These are phyloP conservation scores for Megalopta genalis DNA, from an alignment of 1,140 invertebrate species.

Conservation along the genomic window DNA sequence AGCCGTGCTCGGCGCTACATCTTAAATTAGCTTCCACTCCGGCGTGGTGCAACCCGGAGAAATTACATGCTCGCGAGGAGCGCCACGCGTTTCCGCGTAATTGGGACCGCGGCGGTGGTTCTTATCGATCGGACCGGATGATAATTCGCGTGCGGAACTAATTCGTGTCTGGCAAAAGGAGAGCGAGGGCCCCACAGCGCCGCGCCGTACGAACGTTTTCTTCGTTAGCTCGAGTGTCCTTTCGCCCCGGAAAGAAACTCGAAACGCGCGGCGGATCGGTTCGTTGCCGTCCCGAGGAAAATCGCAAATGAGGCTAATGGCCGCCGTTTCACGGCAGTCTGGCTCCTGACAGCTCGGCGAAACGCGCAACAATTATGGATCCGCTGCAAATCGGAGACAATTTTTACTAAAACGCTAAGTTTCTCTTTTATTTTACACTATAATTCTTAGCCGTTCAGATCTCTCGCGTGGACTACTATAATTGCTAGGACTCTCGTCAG, in stretches of 20 bases:
- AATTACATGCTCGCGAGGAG: slow-evolving; percentile 6
- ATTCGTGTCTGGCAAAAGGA: background rate
- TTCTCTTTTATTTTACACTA: too few relatives aligned
- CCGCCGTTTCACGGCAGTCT: background rate
- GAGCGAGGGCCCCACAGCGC: too few relatives aligned
- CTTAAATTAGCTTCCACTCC: slow-evolving; percentile 43
- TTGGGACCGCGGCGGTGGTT: slow-evolving; percentile 9
- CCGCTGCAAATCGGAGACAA: too few relatives aligned
- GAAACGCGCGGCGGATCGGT: background rate
- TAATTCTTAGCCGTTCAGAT: too few relatives aligned
- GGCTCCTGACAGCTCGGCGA: background rate
- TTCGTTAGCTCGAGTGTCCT: slow-evolving; percentile 10
- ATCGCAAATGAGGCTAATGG: slow-evolving; percentile 11
- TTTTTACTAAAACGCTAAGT: too few relatives aligned
- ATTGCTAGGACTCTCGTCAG: too few relatives aligned
- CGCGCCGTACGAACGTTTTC: background rate
- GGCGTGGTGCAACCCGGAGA: slow-evolving; percentile 7
- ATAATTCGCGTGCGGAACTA: slow-evolving; percentile 10
- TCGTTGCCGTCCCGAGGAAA: background rate
- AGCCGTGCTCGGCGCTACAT: slow-evolving; percentile 21
- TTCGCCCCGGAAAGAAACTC: background rate
- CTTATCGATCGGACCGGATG: slow-evolving; percentile 30
- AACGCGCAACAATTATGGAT: too few relatives aligned
- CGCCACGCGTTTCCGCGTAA: slow-evolving; percentile 18
- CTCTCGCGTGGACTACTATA: too few relatives aligned